phyloP scores from a whole-genome alignment of 2,797 vertebrate species.

The Dipus sagitta region DNA sequence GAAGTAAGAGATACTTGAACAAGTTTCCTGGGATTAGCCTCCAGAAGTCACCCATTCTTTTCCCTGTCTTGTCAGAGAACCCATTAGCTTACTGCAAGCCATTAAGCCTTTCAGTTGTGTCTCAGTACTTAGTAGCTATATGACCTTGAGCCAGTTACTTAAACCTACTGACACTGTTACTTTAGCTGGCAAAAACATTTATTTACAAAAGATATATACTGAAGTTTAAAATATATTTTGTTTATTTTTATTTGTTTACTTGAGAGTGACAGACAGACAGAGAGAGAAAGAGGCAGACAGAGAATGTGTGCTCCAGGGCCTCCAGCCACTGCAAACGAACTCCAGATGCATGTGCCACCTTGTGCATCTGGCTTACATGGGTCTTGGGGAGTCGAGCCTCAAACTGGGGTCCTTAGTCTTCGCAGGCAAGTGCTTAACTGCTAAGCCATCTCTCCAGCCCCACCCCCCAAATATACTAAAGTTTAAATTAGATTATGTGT shows the following conservation, averaged over 20 bases:
- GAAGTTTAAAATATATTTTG: constrained; percentile 5
- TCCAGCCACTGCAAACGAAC: no score
- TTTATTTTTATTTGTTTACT: no score
- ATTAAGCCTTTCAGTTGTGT: not conserved
- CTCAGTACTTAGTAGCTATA: not conserved
- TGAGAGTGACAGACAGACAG: no score
- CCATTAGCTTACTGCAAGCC: not conserved
- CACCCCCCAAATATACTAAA: not conserved
- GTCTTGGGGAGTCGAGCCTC: no score
- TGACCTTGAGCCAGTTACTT: not conserved
- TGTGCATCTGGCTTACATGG: no score
- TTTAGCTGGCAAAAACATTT: not conserved
- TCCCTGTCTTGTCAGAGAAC: not conserved
- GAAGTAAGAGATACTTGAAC: not conserved
- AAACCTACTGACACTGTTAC: not conserved
- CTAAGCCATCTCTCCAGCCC: no score
- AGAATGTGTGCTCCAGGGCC: no score
- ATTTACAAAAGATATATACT: constrained; percentile 14
- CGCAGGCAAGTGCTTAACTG: no score
- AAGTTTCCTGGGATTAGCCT: constrained; percentile 19
- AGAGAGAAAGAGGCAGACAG: no score
- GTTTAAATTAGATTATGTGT: not conserved
- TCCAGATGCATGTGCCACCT: no score
- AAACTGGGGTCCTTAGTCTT: no score
- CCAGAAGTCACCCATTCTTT: constrained; percentile 34